Base-by-base conservation (phyloP, 2,888 invertebrate species). In the Drosophila cyrtoloma region DNA sequence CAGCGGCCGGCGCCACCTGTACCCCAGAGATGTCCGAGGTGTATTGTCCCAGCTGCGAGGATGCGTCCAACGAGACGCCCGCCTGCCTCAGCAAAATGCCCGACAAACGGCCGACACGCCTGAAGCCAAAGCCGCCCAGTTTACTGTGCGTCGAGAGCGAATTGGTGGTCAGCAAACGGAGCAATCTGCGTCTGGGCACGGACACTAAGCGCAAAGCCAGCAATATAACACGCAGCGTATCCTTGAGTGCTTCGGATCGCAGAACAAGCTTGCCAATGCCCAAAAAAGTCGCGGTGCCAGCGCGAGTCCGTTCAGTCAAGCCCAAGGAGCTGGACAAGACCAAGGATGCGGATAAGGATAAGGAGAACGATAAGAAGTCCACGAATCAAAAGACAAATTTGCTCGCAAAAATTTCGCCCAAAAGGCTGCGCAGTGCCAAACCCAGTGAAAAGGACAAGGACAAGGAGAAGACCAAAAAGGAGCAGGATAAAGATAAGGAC, bases 21-120 rank as follows among this genome's bases (percentile, higher is more conserved):
- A 93, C 94, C 19, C 92, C 93, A 51, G 93, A 93, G 93, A 94
- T 95, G 94, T 95, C 95, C 64, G 95, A 95, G 91, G 94, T 96
- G 90, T 95, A 95, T 93, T 94, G 94, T 88, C 94, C 94, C 59
- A 92, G 92, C 82, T 92, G 93, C 76, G 93, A 93, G 81, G 92
- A 92, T 84, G 84, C 86, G 53, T 85, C 90, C 19, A 93, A 93
- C 60, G 90, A 92, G 62, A 92, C 95, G 57, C 94, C 95, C 77
- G 94, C 95, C 67, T 95, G 95, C 90, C 94, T 95, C 82, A 91
- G 91, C 88, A 92, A 93, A 91, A 89, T 94, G 92, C 91, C 93
- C 19, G 89, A 90, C 61, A 92, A 90, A 78, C 91, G 90, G 42
- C 74, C 79, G 51, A 88, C 86, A 57, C 91, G 89, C 35, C 71